Evolutionary conservation across 2,888 invertebrate genomes (phyloP), one percentile per base, ranked within the genome.

Genomic region (Heliconius cydno): DNA sequence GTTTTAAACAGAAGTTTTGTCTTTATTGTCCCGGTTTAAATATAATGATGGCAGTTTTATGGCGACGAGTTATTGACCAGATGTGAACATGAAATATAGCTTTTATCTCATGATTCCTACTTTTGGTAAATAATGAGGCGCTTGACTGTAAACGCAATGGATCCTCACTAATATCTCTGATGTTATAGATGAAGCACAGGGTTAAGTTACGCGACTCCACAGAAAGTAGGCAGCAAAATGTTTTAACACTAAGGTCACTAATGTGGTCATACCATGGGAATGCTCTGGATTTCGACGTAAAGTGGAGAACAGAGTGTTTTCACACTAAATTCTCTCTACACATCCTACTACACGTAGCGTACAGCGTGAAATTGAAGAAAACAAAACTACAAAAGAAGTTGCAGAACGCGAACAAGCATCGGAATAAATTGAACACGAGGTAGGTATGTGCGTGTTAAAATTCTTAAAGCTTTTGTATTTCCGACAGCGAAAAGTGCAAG

Each of bases 401-500:
- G 19, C 19, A 15, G 7, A n/a, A 13, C 25, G 22, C 25, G 22
- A 63, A 65, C 15, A 65, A 65, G 15, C 65, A 65, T 28, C 13
- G 19, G 19, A 34, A 66, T 66, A 66, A 28, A 66, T 12, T 15
- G 15, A 66, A 28, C 15, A 30, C 13, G 30, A 13, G 5, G 6
- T 12, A 72, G 22, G n/a, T 57, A 73, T 73, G 73, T 60, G 57
- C 73, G 34, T 60, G 72, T 57, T 60, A 25, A 73, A 73, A 22
- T n/a, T 34, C 34, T n/a, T 60, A 73, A 70, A 30, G 73, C 75
- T 66, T 66, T 75, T 75, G 9, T 41, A 75, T 63, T 73, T 41
- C 66, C 25, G 28, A 30, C 74, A 79, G 70, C 46, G 41, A 74
- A 85, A 85, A 81, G 83, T 82, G 82, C 80, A 86, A 86, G 85